phyloP scores from a whole-genome alignment of 2,888 invertebrate species.

The Epistrophe grossulariae region DNA sequence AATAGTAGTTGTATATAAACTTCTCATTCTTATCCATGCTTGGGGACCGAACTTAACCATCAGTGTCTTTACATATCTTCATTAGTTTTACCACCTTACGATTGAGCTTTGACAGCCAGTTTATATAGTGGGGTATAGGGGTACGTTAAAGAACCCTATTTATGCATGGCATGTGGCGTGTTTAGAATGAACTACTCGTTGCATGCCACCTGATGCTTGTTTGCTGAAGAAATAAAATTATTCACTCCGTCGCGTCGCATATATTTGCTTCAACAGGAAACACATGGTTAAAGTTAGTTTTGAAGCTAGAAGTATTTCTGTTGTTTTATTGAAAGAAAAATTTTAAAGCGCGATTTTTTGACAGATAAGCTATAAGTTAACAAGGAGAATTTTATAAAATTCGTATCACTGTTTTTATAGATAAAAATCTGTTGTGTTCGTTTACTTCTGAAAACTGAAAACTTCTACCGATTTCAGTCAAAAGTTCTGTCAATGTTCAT shows the following conservation, averaged over 20 bases:
- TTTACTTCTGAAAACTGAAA: too few relatives aligned
- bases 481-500: too few relatives aligned
- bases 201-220: constrained; percentile 45
- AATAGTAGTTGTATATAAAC: constrained; percentile 27
- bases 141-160: constrained; percentile 1
- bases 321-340: too few relatives aligned
- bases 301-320: background rate
- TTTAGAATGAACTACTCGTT: constrained; percentile 7
- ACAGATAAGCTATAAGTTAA: too few relatives aligned
- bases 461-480: too few relatives aligned
- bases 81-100: constrained; percentile 39
- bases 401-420: too few relatives aligned
- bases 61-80: constrained; percentile 38
- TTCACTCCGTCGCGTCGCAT: constrained; percentile 17
- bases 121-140: background rate
- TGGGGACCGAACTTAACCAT: background rate
- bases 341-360: too few relatives aligned
- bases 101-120: constrained; percentile 47
- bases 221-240: background rate
- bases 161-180: constrained; percentile 45
- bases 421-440: too few relatives aligned
- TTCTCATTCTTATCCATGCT: constrained; percentile 28
- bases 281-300: background rate
- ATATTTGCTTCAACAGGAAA: background rate
- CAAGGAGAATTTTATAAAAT: too few relatives aligned